Evolutionary conservation across 2,888 invertebrate species (phyloP).

Genomic region (Cephus sareptanus): DNA sequence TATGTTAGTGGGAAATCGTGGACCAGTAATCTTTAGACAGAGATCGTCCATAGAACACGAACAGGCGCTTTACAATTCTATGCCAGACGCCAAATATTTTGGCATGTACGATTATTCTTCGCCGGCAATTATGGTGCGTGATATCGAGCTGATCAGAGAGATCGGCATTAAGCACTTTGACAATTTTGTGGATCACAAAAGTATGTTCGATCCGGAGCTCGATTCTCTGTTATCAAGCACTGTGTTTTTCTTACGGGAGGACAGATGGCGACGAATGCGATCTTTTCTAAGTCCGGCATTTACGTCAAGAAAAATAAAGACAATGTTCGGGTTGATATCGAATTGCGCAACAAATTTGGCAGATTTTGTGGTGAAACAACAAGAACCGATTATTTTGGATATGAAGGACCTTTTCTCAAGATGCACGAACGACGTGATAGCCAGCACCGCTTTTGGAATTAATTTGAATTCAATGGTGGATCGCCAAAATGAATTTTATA

Average conservation of each 20-base stretch:
- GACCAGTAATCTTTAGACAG: conserved; percentile 19
- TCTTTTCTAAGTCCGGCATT: conserved; percentile 69
- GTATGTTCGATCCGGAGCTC: conserved; percentile 28
- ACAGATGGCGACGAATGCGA: conserved; percentile 69
- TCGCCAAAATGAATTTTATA: conserved; percentile 51
- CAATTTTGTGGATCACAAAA: conserved; percentile 35
- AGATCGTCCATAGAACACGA: conserved; percentile 24
- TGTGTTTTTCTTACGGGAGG: conserved; percentile 51
- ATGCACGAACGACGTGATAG: conserved; percentile 52
- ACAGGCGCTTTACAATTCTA: conserved; percentile 28
- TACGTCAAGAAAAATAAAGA: conserved; percentile 70
- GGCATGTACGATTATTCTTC: conserved; percentile 40
- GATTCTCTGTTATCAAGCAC: conserved; percentile 44
- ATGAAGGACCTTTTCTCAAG: conserved; percentile 50
- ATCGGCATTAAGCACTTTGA: conserved; percentile 45
- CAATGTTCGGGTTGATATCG: conserved; percentile 68
- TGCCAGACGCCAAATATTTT: conserved; percentile 42
- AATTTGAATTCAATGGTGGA: conserved; percentile 49
- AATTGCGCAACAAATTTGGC: conserved; percentile 50
- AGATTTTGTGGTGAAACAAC: conserved; percentile 12
- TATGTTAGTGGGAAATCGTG: conserved; percentile 39
- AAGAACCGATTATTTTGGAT: conserved; percentile 37
- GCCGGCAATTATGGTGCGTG: conserved; percentile 40
- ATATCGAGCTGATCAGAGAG: conserved; percentile 41
- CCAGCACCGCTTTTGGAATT: conserved; percentile 50